Conservation (phyloP, 23 tunicate genomes). For the Styela plicata region DNA sequence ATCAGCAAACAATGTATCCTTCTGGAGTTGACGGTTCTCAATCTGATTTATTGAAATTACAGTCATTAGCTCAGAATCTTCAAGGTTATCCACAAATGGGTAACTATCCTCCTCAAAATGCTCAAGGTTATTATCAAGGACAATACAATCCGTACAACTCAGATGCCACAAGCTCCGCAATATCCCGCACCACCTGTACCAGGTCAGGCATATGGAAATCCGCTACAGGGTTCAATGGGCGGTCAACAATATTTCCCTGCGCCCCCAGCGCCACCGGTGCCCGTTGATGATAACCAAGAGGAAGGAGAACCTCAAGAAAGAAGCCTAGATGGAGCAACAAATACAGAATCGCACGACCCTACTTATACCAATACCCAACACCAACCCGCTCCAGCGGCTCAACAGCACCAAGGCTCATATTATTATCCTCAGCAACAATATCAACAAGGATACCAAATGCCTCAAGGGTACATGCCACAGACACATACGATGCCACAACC, state of each 20-base stretch:
- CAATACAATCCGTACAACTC: too few relatives aligned
- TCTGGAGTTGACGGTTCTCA: background rate
- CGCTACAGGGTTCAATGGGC: background rate
- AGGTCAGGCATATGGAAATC: background rate
- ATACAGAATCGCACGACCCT: background rate
- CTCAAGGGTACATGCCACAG: background rate
- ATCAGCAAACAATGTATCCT: background rate
- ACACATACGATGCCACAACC: background rate
- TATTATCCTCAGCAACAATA: background rate
- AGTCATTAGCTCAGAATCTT: conserved; percentile 8
- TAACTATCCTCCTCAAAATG: background rate
- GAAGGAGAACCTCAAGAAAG: background rate
- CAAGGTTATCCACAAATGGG: background rate
- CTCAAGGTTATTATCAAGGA: background rate
- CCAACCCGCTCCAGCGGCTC: background rate
- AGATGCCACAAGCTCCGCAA: too few relatives aligned
- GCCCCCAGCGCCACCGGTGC: background rate
- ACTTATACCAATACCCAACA: background rate
- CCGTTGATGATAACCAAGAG: background rate
- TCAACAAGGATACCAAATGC: background rate
- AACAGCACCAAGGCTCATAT: background rate
- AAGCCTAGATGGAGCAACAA: background rate
- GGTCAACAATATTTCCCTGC: background rate
- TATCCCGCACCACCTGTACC: too few relatives aligned
- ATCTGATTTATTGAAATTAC: conserved; percentile 3